phyloP scores from a whole-genome alignment of 2,888 invertebrate genomes.

The Eledona agricola region DNA sequence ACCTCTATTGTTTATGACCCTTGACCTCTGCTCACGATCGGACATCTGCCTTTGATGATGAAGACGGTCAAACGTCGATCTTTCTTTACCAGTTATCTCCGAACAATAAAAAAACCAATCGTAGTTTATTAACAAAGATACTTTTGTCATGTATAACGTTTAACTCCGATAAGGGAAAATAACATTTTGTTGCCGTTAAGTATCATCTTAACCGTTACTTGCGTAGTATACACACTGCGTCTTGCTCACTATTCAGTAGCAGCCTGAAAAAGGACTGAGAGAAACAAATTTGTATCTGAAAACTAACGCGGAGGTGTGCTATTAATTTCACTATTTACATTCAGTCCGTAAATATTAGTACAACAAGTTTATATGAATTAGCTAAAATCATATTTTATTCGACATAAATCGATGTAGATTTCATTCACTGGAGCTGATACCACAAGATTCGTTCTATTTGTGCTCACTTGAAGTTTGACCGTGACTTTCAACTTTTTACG shows the following conservation, averaged over 20 bases:
- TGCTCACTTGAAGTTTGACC: constrained; percentile 7
- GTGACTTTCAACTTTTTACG: constrained; percentile 18
- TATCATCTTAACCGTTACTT: constrained; percentile 28
- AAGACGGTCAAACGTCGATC: constrained; percentile 5
- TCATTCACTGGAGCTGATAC: no score
- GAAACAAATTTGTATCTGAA: no score
- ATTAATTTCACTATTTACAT: no score
- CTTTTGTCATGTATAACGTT: constrained; percentile 8
- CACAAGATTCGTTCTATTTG: no score
- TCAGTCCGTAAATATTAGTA: no score
- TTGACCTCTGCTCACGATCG: constrained; percentile 15
- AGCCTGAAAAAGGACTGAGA: no score
- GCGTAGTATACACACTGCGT: constrained; percentile 17
- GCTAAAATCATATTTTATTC: no score
- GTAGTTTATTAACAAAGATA: constrained; percentile 22
- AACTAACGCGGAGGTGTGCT: no score
- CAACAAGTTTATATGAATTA: no score
- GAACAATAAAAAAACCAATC: constrained; percentile 8
- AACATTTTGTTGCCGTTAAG: constrained; percentile 25
- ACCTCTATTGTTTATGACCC: constrained; percentile 19
- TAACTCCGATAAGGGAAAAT: constrained; percentile 22
- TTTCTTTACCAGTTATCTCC: constrained; percentile 8
- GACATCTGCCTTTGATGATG: constrained; percentile 15
- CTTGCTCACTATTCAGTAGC: constrained; percentile 25
- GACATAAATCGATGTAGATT: no score